phyloP scores from a whole-genome alignment of 1,140 invertebrate genomes.

The Drosophila kanapiae region DNA sequence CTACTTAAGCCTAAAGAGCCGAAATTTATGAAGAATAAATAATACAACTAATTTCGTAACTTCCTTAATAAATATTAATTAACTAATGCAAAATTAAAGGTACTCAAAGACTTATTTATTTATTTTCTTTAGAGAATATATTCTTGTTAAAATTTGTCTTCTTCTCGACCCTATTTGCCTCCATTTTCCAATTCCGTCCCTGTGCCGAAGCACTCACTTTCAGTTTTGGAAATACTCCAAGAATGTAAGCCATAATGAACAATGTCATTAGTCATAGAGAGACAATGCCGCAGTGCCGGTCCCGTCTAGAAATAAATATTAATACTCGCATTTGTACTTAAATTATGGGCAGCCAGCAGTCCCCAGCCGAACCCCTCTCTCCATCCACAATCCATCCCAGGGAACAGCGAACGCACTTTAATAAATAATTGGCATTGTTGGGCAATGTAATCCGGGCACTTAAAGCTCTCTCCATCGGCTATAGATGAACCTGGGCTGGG shows the following conservation, averaged over 20 bases:
- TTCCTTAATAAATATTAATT: too few species aligned
- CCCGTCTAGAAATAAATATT: slow-evolving; percentile 50
- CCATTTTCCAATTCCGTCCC: slow-evolving; percentile 31
- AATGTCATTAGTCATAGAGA: slow-evolving; percentile 81
- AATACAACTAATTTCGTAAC: too few species aligned
- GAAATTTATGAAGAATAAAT: too few species aligned
- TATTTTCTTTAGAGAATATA: too few species aligned
- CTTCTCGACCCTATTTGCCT: neutral
- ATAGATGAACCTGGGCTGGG: slow-evolving; percentile 5
- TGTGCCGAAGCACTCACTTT: slow-evolving; percentile 25
- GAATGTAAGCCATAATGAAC: slow-evolving; percentile 82
- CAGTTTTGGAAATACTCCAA: slow-evolving; percentile 77
- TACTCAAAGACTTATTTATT: too few species aligned
- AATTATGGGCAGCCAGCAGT: slow-evolving; percentile 29
- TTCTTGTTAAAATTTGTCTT: too few species aligned
- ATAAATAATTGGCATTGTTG: slow-evolving; percentile 81
- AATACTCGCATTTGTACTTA: slow-evolving; percentile 53
- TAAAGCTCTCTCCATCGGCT: slow-evolving; percentile 23
- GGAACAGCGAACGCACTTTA: slow-evolving; percentile 63
- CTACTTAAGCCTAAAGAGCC: too few species aligned
- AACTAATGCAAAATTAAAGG: too few species aligned
- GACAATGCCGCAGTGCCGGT: slow-evolving; percentile 66
- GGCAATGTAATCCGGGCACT: slow-evolving; percentile 66
- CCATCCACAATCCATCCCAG: neutral
- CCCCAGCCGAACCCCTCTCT: neutral